Conservation (phyloP, 2,113 vertebrate species). For the Lutjanus erythropterus region DNA sequence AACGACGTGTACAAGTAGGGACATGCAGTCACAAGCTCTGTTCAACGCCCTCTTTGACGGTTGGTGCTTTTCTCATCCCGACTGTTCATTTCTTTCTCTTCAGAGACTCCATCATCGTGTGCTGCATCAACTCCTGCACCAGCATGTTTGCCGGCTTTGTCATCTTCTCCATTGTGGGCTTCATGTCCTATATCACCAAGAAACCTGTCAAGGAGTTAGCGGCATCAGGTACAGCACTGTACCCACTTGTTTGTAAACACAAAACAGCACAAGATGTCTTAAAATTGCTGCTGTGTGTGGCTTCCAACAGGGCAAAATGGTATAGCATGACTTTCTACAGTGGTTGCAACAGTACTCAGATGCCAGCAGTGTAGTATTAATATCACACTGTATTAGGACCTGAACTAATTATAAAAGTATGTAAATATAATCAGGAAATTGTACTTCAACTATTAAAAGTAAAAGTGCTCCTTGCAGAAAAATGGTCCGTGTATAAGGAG, state of each 20-base stretch:
- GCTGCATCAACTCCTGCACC: slow-evolving; percentile 92
- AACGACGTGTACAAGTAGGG: slow-evolving; percentile 92
- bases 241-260: neutral
- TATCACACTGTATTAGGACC: no score
- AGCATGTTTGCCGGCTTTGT: slow-evolving; percentile 93
- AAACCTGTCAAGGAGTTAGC: slow-evolving; percentile 90
- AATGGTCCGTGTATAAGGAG: no score
- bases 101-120: slow-evolving; percentile 93
- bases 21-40: neutral
- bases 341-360: no score
- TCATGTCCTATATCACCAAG: slow-evolving; percentile 93
- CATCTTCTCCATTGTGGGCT: slow-evolving; percentile 95
- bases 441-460: neutral
- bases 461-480: no score
- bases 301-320: no score
- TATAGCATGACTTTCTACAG: no score
- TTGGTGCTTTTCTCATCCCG: neutral
- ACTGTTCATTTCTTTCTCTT: neutral
- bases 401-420: no score
- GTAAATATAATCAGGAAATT: neutral
- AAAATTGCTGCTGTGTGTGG: no score
- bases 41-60: neutral
- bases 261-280: neutral
- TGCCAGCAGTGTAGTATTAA: no score
- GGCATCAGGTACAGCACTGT: slow-evolving; percentile 87